Base-by-base conservation (phyloP, 2,888 invertebrate species). In the Eudasyphora cyanicolor region DNA sequence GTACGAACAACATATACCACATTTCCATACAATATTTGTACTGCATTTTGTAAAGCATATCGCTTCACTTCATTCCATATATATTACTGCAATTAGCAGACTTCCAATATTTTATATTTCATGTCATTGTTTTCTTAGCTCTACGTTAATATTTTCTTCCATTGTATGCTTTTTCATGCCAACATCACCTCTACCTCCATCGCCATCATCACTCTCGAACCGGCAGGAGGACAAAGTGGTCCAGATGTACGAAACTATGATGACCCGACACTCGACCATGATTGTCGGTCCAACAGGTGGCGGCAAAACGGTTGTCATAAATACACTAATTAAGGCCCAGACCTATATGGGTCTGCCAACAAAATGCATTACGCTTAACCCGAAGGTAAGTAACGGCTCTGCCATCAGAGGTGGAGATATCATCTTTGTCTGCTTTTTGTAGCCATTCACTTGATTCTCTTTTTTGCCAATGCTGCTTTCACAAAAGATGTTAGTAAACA, bases 191-290 rank as follows among this genome's bases (percentile, higher is more conserved):
- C n/a, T n/a, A n/a, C n/a, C n/a, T 62, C 5, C 45, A 24, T 69
- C 73, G 19, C 49, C 51, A 49, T 29, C 35, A 45, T 21, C 27
- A 69, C 14, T 38, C 51, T 38, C 29, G 2, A 14, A n/a, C 74
- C 69, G 86, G 5, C 88, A 97, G 96, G 94, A 96, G 82, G 96
- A 97, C 89, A 97, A 97, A 94, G 95, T 98, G 21, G 95, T 98
- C 5, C 98, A 98, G 92, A 90, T 98, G 91, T 97, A 98, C 90
- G 98, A 98, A 93, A 97, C 97, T 0, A 98, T 98, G 97, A 96
- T 97, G 96, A 98, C 97, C 0, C 94, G 98, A 45, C 98, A 98
- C 92, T 97, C 97, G 71, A 95, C 96, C 3, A 98, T 98, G 97
- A 91, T 98, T 84, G 96, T 98, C 2, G 98, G 98, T 0, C 97